Conservation (phyloP, 37 sponge, comb jelly and placozoan genomes). For the Beroe forskalii region DNA sequence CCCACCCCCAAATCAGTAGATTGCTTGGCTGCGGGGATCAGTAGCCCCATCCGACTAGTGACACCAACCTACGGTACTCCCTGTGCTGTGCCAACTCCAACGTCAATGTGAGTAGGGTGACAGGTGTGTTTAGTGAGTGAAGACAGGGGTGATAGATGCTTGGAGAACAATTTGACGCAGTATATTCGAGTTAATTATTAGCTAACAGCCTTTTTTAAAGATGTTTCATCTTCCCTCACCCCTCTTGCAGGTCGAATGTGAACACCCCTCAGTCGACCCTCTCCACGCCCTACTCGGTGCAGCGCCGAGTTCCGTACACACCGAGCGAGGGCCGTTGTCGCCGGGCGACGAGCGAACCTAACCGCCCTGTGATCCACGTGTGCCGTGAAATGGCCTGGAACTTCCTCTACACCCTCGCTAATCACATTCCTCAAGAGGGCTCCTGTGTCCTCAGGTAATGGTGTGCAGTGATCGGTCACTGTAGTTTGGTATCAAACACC, state of each 20-base stretch:
- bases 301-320: conserved; percentile 1
- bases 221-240: background rate
- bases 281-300: conserved; percentile 42
- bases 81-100: conserved; percentile 42
- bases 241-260: conserved; percentile 22
- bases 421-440: conserved; percentile 29
- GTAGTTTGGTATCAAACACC: no score
- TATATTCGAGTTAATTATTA: no score
- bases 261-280: conserved; percentile 57
- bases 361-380: background rate
- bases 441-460: conserved; percentile 59
- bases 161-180: no score
- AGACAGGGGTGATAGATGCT: no score
- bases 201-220: background rate
- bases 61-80: conserved; percentile 63
- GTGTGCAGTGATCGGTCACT: no score
- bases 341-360: conserved; percentile 38
- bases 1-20: conserved; percentile 57
- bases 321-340: conserved; percentile 8
- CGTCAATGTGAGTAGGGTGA: conserved; percentile 11
- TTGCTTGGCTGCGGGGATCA: background rate
- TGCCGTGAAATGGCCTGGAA: conserved; percentile 58
- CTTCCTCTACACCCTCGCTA: conserved; percentile 65
- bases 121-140: background rate
- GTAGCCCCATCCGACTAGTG: conserved; percentile 7